Evolutionary conservation across 1,140 invertebrate species (phyloP), one percentile per base, ranked within the genome.

Genomic region (Liolophura sinensis): DNA sequence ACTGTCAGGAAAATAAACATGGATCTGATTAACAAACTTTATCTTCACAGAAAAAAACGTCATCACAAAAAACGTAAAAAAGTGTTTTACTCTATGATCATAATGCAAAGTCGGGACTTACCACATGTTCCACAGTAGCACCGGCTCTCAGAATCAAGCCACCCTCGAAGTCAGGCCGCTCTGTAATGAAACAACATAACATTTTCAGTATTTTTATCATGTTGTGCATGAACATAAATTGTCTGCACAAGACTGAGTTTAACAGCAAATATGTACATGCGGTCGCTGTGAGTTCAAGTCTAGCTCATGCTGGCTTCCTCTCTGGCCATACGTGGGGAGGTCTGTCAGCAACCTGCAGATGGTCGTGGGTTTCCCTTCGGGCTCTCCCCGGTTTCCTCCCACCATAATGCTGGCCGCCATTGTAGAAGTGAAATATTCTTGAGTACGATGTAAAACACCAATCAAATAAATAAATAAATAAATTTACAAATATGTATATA

Each of bases 161-260:
- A 82, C 95, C 96, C 62, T 92, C 91, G 82, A 99, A 98, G 87
- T 98, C 96, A 71, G 96, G 96, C 7, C 93, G 92, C 79, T 95
- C 92, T 86, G 65, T 49, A 73, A 74, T 49, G 46, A 68, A 49
- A 60, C 58, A 50, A 66, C 57, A 59, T 24, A 20, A 20, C 12
- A 64, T 31, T 25, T 31, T 40, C 14, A 56, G 20, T 25, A 48
- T 16, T 25, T 14, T 15, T 14, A 11, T 15, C 5, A 46, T 9
- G 40, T 18, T 56, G 54, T 56, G 5, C 27, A 40, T 46, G 25
- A 59, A n/a, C 5, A 22, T 18, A 7, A n/a, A 58, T 7, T 24
- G 16, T 58, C 16, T 6, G 7, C 16, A 58, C 16, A 18, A 22
- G 7, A 20, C 20, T 58, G 27, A 58, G 27, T 58, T 40, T 9